A percentile compares a stretch with the other conserved stretches of the same genome.
Conservation (phyloP, 2,888 invertebrate species). For the Metopia argyrocephala region DNA sequence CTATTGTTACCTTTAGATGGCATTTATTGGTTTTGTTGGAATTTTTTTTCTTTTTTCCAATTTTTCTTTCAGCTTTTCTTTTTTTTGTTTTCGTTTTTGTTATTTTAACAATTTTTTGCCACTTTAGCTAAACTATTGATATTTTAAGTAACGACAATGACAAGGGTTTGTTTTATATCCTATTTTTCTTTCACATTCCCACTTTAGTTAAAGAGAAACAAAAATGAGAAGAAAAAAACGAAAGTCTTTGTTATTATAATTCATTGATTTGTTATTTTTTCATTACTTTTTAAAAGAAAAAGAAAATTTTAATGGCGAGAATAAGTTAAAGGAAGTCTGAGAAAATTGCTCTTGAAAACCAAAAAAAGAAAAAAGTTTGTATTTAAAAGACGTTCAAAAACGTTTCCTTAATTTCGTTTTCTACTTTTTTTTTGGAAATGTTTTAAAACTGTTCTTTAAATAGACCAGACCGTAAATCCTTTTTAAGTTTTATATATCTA, state of each 20-base stretch:
- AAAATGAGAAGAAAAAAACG: constrained; percentile 2
- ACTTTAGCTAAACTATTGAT: constrained; percentile 62
- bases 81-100: not conserved
- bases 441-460: constrained; percentile 11
- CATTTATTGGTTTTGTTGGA: constrained; percentile 34
- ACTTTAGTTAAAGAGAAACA: not conserved
- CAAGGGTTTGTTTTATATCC: constrained; percentile 47
- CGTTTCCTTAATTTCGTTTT: constrained; percentile 17
- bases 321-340: constrained; percentile 5
- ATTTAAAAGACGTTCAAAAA: constrained; percentile 25
- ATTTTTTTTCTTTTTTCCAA: constrained; percentile 8
- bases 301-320: not conserved
- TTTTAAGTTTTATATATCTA: constrained; percentile 23
- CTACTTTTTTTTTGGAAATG: constrained; percentile 1
- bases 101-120: constrained; percentile 51
- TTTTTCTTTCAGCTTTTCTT: constrained; percentile 22
- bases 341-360: constrained; percentile 13
- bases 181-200: not conserved
- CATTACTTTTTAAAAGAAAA: constrained; percentile 49
- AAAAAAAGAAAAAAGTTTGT: not conserved
- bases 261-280: constrained; percentile 65
- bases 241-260: constrained; percentile 57
- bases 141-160: constrained; percentile 56
- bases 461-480: constrained; percentile 47
- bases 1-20: constrained; percentile 11